Base-by-base conservation (phyloP, 2,888 invertebrate species). In the Sinotaia quadrata region DNA sequence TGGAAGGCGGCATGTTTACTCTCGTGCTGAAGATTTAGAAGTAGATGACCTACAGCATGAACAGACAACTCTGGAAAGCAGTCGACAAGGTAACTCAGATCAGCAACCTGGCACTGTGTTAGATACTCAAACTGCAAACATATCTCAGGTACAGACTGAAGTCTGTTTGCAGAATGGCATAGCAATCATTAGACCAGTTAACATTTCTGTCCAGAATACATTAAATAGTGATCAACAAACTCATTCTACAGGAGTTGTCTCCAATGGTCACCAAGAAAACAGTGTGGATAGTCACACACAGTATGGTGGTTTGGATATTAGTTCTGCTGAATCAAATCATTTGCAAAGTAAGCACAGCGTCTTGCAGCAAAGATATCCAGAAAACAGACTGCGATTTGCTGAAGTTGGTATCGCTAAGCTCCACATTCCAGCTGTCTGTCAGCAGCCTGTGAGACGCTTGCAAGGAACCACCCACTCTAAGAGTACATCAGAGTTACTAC, bases 101-200 rank as follows among this genome's bases (percentile, higher is more conserved):
- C 47, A 54, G 54, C 58, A 58, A 8, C 58, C 58, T n/a, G 36
- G 21, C n/a, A 36, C 34, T 34, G n/a, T 24, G 24, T 18, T 18
- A 47, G 18, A 24, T 24, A 21, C 18, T 7, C 24, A n/a, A 18
- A n/a, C n/a, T 63, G 72, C 62, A 70, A 75, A 74, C 24, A 69
- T 75, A 24, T 72, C 73, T 33, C 75, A 74, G 5, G 68, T 80
- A 12, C 75, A 79, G 31, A 85, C 85, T 10, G 84, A 85, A 65
- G 82, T 85, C 1, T 69, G 78, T 37, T 58, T 85, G 29, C 78
- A 80, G 31, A 83, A 83, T 65, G 82, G 82, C 18, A 73, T 74
- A 12, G 68, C 79, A 18, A 72, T 78, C 8, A 78, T 78, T 3
- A 65, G 79, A 31, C 81, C 80, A 12, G 67, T 77, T 18, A 73